Percentiles rank a stretch among this genome's conserved stretches.
Evolutionary conservation across 2,113 vertebrate species (phyloP).

Genomic region (Microcebus ravelobensis): DNA sequence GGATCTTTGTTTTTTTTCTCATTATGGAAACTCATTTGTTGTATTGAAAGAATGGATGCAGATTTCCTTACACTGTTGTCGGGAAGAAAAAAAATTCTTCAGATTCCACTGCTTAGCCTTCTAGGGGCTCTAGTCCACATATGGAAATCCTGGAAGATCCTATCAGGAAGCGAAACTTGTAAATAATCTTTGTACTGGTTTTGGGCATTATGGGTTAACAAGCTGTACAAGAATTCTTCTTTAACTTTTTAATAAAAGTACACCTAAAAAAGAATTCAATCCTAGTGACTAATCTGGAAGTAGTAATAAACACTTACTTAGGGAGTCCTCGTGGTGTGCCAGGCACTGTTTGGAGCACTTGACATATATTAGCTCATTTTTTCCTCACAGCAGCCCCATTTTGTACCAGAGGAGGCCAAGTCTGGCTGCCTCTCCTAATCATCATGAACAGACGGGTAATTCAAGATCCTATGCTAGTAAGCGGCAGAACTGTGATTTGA

Average conservation of each 20-base stretch:
- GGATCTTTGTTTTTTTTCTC: background rate
- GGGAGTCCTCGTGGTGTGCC: background rate
- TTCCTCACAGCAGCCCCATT: background rate
- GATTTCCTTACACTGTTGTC: conserved; percentile 31
- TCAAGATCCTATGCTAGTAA: background rate
- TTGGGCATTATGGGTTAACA: background rate
- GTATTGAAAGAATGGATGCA: background rate
- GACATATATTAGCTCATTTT: background rate
- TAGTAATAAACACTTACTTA: background rate
- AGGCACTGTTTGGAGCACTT: background rate
- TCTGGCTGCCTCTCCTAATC: background rate
- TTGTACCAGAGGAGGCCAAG: background rate
- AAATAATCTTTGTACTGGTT: conserved; percentile 16
- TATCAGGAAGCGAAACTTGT: conserved; percentile 48
- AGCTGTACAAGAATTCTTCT: background rate
- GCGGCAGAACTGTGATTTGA: background rate
- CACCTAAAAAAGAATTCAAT: background rate
- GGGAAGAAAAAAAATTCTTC: conserved; percentile 50
- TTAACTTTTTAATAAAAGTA: conserved; percentile 2
- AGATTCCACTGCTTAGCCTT: conserved; percentile 34
- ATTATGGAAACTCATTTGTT: background rate
- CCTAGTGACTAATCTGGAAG: background rate
- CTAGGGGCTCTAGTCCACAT: background rate
- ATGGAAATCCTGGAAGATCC: conserved; percentile 53
- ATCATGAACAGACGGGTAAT: background rate